Percentiles rank a stretch among this genome's conserved stretches.
Evolutionary conservation across 2,888 invertebrate species (phyloP).

Genomic region (Brachynemurus nebulosus): DNA sequence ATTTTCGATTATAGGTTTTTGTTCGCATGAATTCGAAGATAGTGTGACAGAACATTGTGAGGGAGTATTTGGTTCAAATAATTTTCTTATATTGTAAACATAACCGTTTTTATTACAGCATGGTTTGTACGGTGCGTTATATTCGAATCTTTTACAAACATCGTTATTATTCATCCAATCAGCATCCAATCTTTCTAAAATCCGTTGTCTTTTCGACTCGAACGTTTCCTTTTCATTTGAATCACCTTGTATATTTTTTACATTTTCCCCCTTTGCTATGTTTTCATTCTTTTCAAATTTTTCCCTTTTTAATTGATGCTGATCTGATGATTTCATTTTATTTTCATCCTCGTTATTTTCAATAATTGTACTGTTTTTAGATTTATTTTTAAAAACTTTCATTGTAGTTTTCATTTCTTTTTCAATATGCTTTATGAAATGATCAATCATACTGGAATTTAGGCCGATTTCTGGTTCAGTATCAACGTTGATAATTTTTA

Average conservation of each 20-base stretch:
- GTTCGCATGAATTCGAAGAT: too few relatives aligned
- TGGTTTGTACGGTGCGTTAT: too few relatives aligned
- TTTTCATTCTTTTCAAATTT: background rate
- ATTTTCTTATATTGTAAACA: slow-evolving; percentile 3
- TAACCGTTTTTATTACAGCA: background rate
- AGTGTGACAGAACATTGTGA: too few relatives aligned
- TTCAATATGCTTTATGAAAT: background rate
- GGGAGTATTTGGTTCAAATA: background rate
- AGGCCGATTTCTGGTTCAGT: too few relatives aligned
- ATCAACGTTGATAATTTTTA: too few relatives aligned
- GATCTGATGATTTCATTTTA: background rate
- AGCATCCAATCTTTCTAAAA: background rate
- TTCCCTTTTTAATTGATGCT: background rate
- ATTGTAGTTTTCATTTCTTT: background rate
- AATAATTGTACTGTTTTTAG: background rate
- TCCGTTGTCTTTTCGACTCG: too few relatives aligned
- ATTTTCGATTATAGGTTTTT: too few relatives aligned
- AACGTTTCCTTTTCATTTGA: background rate
- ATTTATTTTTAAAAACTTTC: background rate
- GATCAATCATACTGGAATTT: too few relatives aligned
- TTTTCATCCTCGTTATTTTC: background rate
- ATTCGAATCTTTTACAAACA: too few relatives aligned
- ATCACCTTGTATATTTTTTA: background rate
- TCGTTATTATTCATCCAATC: background rate
- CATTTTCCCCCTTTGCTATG: background rate